Percentiles rank a stretch among this genome's conserved stretches.
phyloP scores from a whole-genome alignment of 2,113 vertebrate genomes.

The Psophia crepitans region DNA sequence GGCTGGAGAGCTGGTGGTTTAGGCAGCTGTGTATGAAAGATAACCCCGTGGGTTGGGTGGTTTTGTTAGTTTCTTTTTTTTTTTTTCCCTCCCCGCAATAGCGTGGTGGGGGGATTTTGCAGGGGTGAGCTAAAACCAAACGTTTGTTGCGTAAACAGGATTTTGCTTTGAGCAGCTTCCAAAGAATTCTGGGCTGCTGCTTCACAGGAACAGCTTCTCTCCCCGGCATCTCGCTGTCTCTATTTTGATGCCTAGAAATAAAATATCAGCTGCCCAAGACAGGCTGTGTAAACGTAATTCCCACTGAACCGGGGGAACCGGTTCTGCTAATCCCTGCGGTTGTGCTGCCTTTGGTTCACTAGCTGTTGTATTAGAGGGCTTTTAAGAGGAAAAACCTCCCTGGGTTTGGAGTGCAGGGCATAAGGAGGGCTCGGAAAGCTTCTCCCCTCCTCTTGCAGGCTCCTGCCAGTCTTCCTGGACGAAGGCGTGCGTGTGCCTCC shows the following conservation, averaged over 20 bases:
- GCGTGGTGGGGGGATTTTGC: not conserved
- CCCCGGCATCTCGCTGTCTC: not conserved
- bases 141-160: not conserved
- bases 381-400: not conserved
- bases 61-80: not conserved
- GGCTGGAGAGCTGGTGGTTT: not conserved
- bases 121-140: not conserved
- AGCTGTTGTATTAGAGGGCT: not conserved
- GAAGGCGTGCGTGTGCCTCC: not conserved
- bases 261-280: not conserved
- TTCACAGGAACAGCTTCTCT: not conserved
- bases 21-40: not conserved
- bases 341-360: not conserved
- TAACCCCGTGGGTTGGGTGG: not conserved
- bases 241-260: not conserved
- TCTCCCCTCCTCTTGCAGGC: not conserved
- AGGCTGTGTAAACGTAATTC: not conserved
- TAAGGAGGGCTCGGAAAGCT: not conserved
- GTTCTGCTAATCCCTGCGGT: not conserved
- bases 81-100: not conserved
- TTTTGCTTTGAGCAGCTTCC: constrained; percentile 18
- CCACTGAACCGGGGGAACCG: not conserved
- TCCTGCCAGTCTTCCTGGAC: not conserved
- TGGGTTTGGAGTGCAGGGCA: not conserved
- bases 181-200: not conserved